Evolutionary conservation across 2,797 vertebrate species (phyloP).

Genomic region (Lithobates pipiens): DNA sequence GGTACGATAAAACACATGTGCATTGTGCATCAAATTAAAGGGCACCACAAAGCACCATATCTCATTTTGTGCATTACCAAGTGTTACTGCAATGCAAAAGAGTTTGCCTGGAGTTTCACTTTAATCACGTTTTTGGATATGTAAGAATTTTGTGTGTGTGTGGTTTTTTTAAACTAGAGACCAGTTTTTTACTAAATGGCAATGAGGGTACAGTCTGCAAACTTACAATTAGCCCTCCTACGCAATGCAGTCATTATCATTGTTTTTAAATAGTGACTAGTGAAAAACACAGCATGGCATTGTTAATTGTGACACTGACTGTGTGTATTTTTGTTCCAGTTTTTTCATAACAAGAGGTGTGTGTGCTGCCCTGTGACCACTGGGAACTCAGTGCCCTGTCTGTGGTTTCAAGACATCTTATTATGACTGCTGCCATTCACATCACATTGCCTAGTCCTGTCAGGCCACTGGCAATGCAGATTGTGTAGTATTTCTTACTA

Average conservation of each 20-base stretch:
- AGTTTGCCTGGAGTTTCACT: too few species aligned
- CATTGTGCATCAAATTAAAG: too few species aligned
- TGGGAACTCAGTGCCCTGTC: constrained; percentile 63
- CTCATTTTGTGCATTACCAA: too few species aligned
- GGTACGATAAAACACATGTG: too few species aligned
- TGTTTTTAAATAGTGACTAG: constrained; percentile 1
- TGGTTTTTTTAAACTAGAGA: too few species aligned
- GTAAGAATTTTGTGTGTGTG: too few species aligned
- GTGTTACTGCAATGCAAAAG: too few species aligned
- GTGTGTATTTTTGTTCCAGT: not conserved
- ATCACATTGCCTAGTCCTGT: constrained; percentile 5
- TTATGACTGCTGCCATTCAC: constrained; percentile 61
- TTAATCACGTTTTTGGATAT: too few species aligned
- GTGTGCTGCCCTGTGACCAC: constrained; percentile 53
- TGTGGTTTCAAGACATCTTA: constrained; percentile 64
- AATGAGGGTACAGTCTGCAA: not conserved
- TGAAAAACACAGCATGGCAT: not conserved
- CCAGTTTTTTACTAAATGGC: too few species aligned
- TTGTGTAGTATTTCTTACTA: too few species aligned
- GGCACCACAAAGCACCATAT: too few species aligned
- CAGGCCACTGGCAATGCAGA: constrained; percentile 49
- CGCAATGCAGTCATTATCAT: not conserved
- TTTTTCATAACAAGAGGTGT: constrained; percentile 64
- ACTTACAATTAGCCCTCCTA: not conserved
- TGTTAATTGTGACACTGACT: not conserved